phyloP scores from a whole-genome alignment of 2,797 vertebrate species.

The Esox lucius region DNA sequence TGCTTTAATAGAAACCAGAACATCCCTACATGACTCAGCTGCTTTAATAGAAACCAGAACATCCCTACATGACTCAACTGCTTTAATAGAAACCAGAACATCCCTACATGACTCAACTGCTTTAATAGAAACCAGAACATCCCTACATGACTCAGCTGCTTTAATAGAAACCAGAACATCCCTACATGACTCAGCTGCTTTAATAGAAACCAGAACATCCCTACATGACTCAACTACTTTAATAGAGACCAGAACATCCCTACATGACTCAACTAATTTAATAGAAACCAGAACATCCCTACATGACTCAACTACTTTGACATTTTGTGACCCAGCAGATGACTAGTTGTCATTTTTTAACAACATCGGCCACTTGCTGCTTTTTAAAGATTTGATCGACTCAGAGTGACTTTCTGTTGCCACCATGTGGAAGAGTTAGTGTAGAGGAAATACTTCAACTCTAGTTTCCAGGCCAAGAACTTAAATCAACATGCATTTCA shows the following conservation, averaged over 20 bases:
- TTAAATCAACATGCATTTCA: background rate
- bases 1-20: slow-evolving; percentile 57
- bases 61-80: slow-evolving; percentile 27
- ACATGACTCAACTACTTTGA: slow-evolving; percentile 28
- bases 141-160: slow-evolving; percentile 53
- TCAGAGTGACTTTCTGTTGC: slow-evolving; percentile 28
- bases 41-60: slow-evolving; percentile 66
- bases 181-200: slow-evolving; percentile 59
- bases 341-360: background rate
- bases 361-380: background rate
- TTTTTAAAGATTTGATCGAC: background rate
- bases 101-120: slow-evolving; percentile 40
- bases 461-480: background rate
- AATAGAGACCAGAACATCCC: slow-evolving; percentile 53
- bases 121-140: slow-evolving; percentile 64
- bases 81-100: slow-evolving; percentile 65
- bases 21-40: slow-evolving; percentile 28
- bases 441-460: background rate
- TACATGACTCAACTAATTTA: too few relatives aligned
- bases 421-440: slow-evolving; percentile 16
- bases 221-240: slow-evolving; percentile 65
- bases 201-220: slow-evolving; percentile 57
- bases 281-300: slow-evolving; percentile 50
- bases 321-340: slow-evolving; percentile 7
- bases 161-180: slow-evolving; percentile 60